Conservation (phyloP, 2,888 invertebrate genomes). For the Drosophila mimetica region DNA sequence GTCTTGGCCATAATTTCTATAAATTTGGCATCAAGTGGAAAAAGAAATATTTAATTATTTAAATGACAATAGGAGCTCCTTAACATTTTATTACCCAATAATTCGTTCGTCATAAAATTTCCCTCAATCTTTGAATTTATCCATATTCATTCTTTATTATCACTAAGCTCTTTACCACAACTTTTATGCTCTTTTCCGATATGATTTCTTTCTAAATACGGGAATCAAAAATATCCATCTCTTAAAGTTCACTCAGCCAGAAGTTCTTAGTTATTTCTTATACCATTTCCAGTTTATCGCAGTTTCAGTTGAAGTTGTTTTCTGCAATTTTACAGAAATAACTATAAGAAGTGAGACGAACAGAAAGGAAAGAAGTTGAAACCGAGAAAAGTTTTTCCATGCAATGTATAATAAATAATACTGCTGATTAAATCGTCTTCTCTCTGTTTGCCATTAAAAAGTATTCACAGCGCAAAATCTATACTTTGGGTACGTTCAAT, state of each 20-base stretch:
- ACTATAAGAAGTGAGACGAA: slow-evolving; percentile 10
- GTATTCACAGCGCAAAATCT: slow-evolving; percentile 78
- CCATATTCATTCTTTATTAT: slow-evolving; percentile 1
- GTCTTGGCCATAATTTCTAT: not conserved
- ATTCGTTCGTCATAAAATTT: not conserved
- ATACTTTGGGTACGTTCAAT: slow-evolving; percentile 77
- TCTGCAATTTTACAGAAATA: slow-evolving; percentile 8
- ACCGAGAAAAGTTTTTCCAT: slow-evolving; percentile 61
- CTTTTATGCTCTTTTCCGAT: slow-evolving; percentile 12
- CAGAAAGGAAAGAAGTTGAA: slow-evolving; percentile 20
- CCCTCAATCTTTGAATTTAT: not conserved
- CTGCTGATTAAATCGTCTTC: slow-evolving; percentile 75
- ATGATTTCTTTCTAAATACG: slow-evolving; percentile 24
- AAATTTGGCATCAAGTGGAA: not conserved
- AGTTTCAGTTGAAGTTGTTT: slow-evolving; percentile 64
- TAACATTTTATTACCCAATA: not conserved
- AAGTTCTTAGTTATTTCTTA: slow-evolving; percentile 61
- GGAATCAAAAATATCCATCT: slow-evolving; percentile 16
- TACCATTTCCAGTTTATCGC: slow-evolving; percentile 55
- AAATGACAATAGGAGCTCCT: not conserved
- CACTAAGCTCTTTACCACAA: slow-evolving; percentile 6
- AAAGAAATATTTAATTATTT: too few species aligned
- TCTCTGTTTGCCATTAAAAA: slow-evolving; percentile 74
- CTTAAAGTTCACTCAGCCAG: slow-evolving; percentile 57
- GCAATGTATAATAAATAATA: slow-evolving; percentile 78